Percentiles rank a stretch among this genome's conserved stretches.
Evolutionary conservation across 2,888 invertebrate species (phyloP).

Genomic region (Odontothrips loti): DNA sequence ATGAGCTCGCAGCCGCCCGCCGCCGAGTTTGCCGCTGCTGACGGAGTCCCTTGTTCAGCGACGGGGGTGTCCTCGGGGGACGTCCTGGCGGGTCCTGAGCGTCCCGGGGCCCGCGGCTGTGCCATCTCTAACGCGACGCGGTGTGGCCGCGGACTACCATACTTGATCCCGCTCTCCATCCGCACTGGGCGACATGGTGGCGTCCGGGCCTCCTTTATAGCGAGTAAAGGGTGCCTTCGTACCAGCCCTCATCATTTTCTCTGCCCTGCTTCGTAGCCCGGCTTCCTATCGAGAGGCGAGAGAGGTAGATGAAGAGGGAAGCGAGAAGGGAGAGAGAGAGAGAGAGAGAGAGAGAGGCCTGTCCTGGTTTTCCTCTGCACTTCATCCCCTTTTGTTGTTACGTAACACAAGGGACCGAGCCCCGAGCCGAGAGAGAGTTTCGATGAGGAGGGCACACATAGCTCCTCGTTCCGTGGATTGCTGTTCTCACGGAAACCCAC

Average conservation of each 20-base stretch:
- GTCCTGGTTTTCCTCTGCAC: background rate
- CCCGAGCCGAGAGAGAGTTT: background rate
- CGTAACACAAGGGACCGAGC: background rate
- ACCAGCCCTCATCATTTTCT: background rate
- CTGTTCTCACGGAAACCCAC: slow-evolving; percentile 25
- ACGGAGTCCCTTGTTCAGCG: background rate
- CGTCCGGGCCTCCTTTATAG: too few relatives aligned
- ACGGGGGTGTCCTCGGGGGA: background rate
- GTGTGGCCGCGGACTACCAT: too few relatives aligned
- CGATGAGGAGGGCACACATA: slow-evolving; percentile 19
- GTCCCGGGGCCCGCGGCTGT: too few relatives aligned
- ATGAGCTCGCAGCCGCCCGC: background rate
- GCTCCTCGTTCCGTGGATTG: slow-evolving; percentile 12
- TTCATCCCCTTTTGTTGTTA: background rate
- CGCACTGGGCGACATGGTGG: too few relatives aligned
- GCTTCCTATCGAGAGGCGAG: background rate
- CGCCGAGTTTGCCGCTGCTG: background rate
- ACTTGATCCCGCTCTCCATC: too few relatives aligned
- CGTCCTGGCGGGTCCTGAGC: too few relatives aligned
- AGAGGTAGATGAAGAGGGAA: background rate
- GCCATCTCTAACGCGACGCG: too few relatives aligned
- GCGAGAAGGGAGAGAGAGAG: background rate
- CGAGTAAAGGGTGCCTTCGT: too few relatives aligned
- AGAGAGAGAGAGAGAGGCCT: background rate
- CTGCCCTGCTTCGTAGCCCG: too few relatives aligned